Evolutionary conservation across 2,888 invertebrate genomes (phyloP).

Genomic region (Agrochola litura): DNA sequence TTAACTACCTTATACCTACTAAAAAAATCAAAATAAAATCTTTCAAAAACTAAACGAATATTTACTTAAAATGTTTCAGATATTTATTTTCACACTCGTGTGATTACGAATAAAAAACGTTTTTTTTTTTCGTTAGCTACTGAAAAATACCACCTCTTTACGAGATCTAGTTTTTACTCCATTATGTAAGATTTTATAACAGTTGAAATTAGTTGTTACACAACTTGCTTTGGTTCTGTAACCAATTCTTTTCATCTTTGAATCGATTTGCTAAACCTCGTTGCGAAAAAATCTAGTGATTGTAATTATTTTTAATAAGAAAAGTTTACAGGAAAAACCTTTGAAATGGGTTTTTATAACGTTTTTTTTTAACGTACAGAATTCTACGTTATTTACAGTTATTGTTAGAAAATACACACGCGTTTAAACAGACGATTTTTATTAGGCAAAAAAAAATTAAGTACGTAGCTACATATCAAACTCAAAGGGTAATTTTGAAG

Average conservation of each 20-base stretch:
- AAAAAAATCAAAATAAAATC: not conserved
- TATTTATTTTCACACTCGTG: slow-evolving; percentile 8
- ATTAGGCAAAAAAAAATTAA: not conserved
- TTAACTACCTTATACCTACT: too few relatives aligned
- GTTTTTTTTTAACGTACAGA: not conserved
- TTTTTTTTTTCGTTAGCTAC: not conserved
- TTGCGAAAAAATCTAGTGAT: slow-evolving; percentile 32
- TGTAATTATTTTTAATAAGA: slow-evolving; percentile 22
- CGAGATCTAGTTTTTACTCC: slow-evolving; percentile 45
- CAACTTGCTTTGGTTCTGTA: slow-evolving; percentile 35
- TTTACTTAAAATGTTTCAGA: slow-evolving; percentile 10
- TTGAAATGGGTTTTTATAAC: not conserved
- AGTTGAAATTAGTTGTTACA: slow-evolving; percentile 46
- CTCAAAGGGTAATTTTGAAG: not conserved
- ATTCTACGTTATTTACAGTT: not conserved
- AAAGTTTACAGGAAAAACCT: slow-evolving; percentile 29
- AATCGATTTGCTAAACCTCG: slow-evolving; percentile 47
- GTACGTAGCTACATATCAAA: not conserved
- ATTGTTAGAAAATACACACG: too few relatives aligned
- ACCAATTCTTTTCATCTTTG: slow-evolving; percentile 47
- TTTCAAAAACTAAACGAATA: slow-evolving; percentile 1
- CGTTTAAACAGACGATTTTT: too few relatives aligned
- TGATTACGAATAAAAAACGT: not conserved
- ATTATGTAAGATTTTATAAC: slow-evolving; percentile 54
- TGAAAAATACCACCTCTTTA: slow-evolving; percentile 10